Evolutionary conservation across 2,797 vertebrate species (phyloP), one percentile per base, ranked within the genome.

Genomic region (Phoeniculus purpureus): DNA sequence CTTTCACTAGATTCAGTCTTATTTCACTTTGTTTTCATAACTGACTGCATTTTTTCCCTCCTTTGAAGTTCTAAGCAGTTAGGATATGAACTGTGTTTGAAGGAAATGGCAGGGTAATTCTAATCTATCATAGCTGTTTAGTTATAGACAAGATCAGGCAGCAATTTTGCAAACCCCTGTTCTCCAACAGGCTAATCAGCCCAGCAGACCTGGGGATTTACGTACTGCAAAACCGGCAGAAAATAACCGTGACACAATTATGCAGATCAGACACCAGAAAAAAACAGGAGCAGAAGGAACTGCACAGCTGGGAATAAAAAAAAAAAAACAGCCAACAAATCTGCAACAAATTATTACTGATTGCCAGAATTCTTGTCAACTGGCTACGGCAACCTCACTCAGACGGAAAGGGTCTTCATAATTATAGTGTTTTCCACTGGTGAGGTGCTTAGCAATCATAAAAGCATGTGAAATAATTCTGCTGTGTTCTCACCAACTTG

Each of bases 191-290:
- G 16, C 65, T 90, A 92, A 89, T 93, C 81, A 94, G 88, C 89
- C 72, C 92, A 70, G 14, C 43, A 80, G 71, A 91, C 68, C 48
- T 85, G 62, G 32, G 51, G 89, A 92, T 94, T 61, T 88, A 51
- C 84, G 92, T 85, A 81, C 54, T 75, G 70, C 81, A 78, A 94
- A 92, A 71, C 13, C 76, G 79, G 85, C 55, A 80, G 85, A 85
- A 87, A 89, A 70, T 74, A 92, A 87, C 54, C 0, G 0, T 3
- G 37, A 77, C 62, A 90, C 26, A 81, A 80, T 91, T 90, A 92
- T 79, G 92, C n/a, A 91, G 71, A 89, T 92, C 40, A 83, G 82
- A 88, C 77, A 90, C 20, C 77, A 92, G 74, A 93, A 89, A n/a
- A n/a, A 54, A 89, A 65, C 67, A 60, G 7, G 31, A 88, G 47